phyloP scores from a whole-genome alignment of 2,888 invertebrate species.

The Rhopalosiphum nymphaeae region DNA sequence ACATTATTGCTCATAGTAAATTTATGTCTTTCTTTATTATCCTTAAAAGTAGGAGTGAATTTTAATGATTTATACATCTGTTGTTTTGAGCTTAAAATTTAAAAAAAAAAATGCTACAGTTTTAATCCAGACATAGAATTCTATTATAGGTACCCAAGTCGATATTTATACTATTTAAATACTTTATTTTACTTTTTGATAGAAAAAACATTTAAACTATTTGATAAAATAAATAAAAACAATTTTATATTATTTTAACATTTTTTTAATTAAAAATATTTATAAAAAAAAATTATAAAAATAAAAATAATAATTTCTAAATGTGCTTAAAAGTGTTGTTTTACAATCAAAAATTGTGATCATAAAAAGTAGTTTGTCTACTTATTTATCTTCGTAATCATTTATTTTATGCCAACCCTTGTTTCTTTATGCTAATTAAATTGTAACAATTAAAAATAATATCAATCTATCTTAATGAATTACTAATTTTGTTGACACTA shows the following conservation, averaged over 20 bases:
- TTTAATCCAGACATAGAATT: background rate
- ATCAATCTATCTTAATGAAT: slow-evolving; percentile 2
- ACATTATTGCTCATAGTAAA: slow-evolving; percentile 19
- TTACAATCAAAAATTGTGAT: background rate
- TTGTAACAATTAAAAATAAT: background rate
- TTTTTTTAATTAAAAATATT: background rate
- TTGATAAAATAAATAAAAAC: background rate
- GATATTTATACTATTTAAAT: background rate
- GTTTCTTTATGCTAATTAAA: background rate
- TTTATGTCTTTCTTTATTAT: slow-evolving; percentile 25
- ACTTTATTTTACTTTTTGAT: background rate
- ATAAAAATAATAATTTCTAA: background rate
- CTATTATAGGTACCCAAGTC: background rate
- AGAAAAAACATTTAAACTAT: background rate
- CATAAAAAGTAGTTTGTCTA: background rate
- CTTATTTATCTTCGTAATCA: background rate
- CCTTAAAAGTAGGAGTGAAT: background rate
- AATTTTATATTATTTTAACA: background rate
- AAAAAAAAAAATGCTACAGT: background rate
- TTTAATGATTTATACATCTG: slow-evolving; percentile 31
- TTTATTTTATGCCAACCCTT: background rate
- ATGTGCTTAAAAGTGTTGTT: background rate
- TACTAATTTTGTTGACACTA: slow-evolving; percentile 9
- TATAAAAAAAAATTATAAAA: background rate
- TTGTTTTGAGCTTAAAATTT: background rate